These are phyloP conservation scores for Diplazon laetatorius DNA, from an alignment of 2,888 invertebrate genomes.

Conservation along the genomic window DNA sequence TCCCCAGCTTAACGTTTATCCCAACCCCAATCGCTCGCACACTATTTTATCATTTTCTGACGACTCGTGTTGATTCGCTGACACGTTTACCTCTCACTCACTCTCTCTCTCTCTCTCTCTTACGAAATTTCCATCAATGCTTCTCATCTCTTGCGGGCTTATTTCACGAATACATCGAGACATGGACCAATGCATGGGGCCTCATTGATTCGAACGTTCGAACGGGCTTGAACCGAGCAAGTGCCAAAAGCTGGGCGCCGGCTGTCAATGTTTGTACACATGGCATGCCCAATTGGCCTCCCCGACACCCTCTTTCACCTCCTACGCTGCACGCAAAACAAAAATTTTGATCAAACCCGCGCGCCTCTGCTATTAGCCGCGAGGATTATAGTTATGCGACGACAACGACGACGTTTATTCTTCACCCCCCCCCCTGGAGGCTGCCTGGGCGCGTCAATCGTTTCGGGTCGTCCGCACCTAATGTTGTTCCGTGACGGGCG, in stretches of 20 bases:
- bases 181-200: constrained; percentile 21
- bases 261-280: constrained; percentile 82
- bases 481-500: background rate
- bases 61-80: constrained; percentile 42
- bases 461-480: constrained; percentile 22
- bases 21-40: constrained; percentile 10
- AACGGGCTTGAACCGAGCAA: constrained; percentile 72
- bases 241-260: constrained; percentile 72
- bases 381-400: constrained; percentile 43
- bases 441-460: constrained; percentile 1
- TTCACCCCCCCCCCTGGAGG: background rate
- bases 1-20: constrained; percentile 33
- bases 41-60: constrained; percentile 26
- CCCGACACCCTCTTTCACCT: constrained; percentile 46
- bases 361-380: constrained; percentile 43
- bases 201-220: constrained; percentile 57
- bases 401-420: constrained; percentile 20
- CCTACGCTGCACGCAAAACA: too few relatives aligned
- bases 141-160: constrained; percentile 10
- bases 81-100: constrained; percentile 24
- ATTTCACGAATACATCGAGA: background rate
- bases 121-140: constrained; percentile 22
- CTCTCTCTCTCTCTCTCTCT: background rate
- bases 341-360: constrained; percentile 41
- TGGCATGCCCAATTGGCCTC: constrained; percentile 72